Conservation (phyloP, 2,888 invertebrate species). For the Nasonovia ribisnigri region DNA sequence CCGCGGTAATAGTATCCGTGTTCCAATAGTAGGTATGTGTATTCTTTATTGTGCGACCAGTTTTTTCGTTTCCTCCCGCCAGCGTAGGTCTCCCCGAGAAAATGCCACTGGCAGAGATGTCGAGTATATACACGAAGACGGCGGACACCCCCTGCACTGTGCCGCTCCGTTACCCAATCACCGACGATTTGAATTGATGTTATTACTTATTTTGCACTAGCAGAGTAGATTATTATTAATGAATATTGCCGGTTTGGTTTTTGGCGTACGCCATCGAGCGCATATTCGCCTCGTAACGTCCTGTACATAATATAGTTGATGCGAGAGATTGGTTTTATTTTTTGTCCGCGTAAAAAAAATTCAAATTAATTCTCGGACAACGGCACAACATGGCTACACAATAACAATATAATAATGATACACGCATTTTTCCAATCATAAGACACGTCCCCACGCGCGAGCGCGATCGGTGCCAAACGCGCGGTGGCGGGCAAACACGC, state of each 20-base stretch:
- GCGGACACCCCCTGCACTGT: not conserved
- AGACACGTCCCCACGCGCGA: conserved; percentile 33
- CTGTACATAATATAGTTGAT: not conserved
- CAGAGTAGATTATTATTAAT: conserved; percentile 16
- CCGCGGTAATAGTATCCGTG: not conserved
- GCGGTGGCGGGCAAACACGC: conserved; percentile 44
- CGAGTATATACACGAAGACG: not conserved
- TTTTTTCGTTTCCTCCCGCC: not conserved
- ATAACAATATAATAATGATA: not conserved
- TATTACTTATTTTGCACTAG: not conserved
- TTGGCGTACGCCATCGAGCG: not conserved
- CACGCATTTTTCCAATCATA: conserved; percentile 14
- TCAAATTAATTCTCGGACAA: conserved; percentile 35
- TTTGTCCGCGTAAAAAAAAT: conserved; percentile 16
- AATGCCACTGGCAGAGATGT: conserved; percentile 11
- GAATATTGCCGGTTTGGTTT: not conserved
- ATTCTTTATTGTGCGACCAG: conserved; percentile 41
- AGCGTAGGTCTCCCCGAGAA: conserved; percentile 10
- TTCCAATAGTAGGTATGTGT: conserved; percentile 7
- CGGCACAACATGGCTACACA: not conserved
- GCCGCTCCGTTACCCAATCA: not conserved
- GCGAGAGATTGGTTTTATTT: conserved; percentile 9
- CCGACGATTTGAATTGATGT: not conserved
- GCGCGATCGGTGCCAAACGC: conserved; percentile 31
- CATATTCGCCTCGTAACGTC: not conserved